A percentile compares a stretch with the other conserved stretches of the same genome.
phyloP scores from a whole-genome alignment of 2,113 vertebrate species.

The Alces alces region DNA sequence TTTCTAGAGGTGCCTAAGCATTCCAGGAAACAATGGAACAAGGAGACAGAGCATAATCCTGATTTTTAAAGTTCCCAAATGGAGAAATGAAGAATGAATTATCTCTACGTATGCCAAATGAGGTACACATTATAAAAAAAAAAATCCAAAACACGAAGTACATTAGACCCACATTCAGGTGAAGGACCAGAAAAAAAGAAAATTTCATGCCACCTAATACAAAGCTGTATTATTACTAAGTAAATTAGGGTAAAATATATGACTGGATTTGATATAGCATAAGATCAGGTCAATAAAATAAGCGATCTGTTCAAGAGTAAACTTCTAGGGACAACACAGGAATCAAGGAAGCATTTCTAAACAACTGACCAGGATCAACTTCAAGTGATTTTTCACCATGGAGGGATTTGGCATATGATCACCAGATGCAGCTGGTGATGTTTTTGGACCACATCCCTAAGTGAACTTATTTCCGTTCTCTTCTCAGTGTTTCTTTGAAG shows the following conservation, averaged over 20 bases:
- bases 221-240: neutral
- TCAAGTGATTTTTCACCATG: neutral
- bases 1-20: constrained; percentile 60
- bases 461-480: neutral
- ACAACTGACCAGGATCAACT: neutral
- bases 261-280: neutral
- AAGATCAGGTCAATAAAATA: neutral
- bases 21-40: constrained; percentile 56
- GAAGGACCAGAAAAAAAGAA: neutral
- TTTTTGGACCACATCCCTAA: neutral
- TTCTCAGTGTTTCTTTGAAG: neutral
- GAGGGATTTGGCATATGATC: neutral
- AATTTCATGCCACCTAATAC: neutral
- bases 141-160: neutral
- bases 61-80: constrained; percentile 29
- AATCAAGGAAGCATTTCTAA: neutral
- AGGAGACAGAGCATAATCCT: constrained; percentile 34
- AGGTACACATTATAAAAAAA: neutral
- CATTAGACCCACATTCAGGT: neutral
- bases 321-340: neutral
- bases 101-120: neutral
- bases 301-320: neutral
- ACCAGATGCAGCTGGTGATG: neutral
- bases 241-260: neutral
- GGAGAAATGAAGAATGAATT: constrained; percentile 31